Base-by-base conservation (phyloP, 2,888 invertebrate genomes). In the Trichacis sp. region DNA sequence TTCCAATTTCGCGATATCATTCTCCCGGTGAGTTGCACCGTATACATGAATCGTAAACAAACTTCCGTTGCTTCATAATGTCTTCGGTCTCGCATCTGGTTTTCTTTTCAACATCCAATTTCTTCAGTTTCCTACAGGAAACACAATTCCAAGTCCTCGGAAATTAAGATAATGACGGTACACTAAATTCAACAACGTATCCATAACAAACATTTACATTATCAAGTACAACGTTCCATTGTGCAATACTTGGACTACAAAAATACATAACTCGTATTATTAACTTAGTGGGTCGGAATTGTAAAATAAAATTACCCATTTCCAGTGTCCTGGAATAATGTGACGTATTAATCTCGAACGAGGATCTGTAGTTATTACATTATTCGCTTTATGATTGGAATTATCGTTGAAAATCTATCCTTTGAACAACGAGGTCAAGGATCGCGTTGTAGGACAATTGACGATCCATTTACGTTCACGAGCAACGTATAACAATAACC, bases 401-500 rank as follows among this genome's bases (percentile, higher is more conserved):
- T 65, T 64, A 69, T 74, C 71, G 67, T 70, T 66, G 54, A 53
- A 43, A 49, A 52, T 59, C 46, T 51, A 47, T 64, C 14, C 52
- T 29, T 50, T 38, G 61, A 30, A 40, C 59, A 81, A 79, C 68
- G 72, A 71, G 76, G 78, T 80, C 79, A 79, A 78, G 79, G 80
- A 76, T 75, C 74, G 55, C 54, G 73, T 72, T 69, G 64, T 72
- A 46, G 72, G 75, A 77, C 74, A 73, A 75, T 72, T 60, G 64
- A 45, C 62, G 66, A 62, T 71, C 67, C 55, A 68, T 71, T 71
- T 71, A 58, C 60, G 50, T 42, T 52, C 20, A 19, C 24, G 47
- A 33, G 54, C 43, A 60, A 38, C 49, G 53, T 53, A 17, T 15
- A 24, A 12, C 43, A 6, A 33, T 4, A 6, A 29, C 19, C 18